Percentiles rank a stretch among this genome's conserved stretches.
phyloP scores from a whole-genome alignment of 2,113 vertebrate species.

The Chloroceryle aenea region DNA sequence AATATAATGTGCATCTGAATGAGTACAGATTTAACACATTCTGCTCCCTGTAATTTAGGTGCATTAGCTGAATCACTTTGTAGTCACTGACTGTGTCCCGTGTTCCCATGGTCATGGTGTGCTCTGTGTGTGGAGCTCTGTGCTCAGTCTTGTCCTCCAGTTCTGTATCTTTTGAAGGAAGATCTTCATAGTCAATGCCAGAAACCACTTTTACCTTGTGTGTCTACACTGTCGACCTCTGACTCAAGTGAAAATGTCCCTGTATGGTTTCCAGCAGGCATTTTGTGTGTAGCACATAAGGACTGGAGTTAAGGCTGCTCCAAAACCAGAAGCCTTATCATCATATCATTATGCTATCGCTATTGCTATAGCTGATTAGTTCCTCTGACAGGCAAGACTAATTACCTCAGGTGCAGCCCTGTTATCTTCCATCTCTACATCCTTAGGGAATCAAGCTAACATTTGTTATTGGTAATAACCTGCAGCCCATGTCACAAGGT shows the following conservation, averaged over 20 bases:
- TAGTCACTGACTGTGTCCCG: not conserved
- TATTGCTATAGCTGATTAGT: not conserved
- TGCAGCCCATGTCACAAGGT: not conserved
- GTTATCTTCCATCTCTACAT: not conserved
- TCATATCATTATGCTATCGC: not conserved
- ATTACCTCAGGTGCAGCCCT: not conserved
- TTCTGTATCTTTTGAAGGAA: not conserved
- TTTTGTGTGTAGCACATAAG: not conserved
- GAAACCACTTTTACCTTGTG: not conserved
- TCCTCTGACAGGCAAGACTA: slow-evolving; percentile 21
- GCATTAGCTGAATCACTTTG: not conserved
- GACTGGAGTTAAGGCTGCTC: not conserved
- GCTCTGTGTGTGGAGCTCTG: accelerated
- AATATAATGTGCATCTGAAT: not conserved
- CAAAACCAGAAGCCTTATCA: not conserved
- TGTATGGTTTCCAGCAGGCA: not conserved
- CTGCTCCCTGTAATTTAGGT: not conserved
- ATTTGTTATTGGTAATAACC: not conserved
- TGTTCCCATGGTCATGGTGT: not conserved
- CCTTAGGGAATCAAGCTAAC: not conserved
- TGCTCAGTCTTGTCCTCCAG: not conserved
- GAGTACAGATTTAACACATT: not conserved
- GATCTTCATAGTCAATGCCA: not conserved
- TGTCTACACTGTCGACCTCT: not conserved
- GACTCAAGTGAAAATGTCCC: not conserved